Percentiles rank a stretch among this genome's conserved stretches.
Conservation (phyloP, 2,113 vertebrate genomes). For the Eulemur macaco region DNA sequence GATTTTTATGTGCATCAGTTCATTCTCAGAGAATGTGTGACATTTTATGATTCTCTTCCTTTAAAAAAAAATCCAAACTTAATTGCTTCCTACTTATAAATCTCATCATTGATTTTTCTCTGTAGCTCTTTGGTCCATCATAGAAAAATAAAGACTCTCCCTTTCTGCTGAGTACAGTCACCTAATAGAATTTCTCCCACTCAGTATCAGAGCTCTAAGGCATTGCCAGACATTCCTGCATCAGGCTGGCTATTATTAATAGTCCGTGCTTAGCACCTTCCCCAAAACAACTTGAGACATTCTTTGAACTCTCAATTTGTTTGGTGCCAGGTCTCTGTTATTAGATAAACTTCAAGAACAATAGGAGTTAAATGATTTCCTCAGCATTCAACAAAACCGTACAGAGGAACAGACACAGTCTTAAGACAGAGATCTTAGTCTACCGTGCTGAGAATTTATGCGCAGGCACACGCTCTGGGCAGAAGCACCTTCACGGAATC, state of each 20-base stretch:
- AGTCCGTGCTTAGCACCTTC: neutral
- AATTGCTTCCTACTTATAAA: slow-evolving; percentile 15
- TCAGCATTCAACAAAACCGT: neutral
- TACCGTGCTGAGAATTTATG: neutral
- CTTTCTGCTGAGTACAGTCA: neutral
- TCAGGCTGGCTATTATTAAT: neutral
- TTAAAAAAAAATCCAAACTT: neutral
- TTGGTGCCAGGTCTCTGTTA: neutral
- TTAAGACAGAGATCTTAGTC: neutral
- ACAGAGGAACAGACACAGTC: neutral
- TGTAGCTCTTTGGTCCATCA: neutral
- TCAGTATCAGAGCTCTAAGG: neutral
- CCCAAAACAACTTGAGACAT: neutral
- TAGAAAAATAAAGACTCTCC: neutral
- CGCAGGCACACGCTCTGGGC: neutral
- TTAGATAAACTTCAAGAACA: neutral
- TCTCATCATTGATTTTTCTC: neutral
- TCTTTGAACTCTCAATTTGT: neutral
- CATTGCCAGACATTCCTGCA: neutral
- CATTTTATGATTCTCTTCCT: slow-evolving; percentile 16
- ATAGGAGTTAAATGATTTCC: neutral
- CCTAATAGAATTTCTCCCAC: neutral
- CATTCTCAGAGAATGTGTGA: neutral
- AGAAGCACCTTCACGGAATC: neutral
- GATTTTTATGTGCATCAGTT: neutral